Evolutionary conservation across 2,113 vertebrate species (phyloP).

Genomic region (Alethe castanea): DNA sequence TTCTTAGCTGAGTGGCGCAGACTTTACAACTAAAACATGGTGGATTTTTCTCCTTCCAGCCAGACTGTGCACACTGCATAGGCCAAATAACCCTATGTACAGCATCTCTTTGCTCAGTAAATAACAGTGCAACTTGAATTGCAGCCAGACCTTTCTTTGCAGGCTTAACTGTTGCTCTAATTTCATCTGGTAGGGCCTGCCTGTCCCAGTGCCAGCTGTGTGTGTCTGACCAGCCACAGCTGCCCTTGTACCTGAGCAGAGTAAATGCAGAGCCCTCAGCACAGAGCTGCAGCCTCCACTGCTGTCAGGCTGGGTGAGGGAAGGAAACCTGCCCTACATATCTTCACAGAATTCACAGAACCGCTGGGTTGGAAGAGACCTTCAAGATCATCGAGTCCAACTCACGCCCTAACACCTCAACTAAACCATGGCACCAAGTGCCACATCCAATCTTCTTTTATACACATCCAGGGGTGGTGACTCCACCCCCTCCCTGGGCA

Average conservation of each 20-base stretch:
- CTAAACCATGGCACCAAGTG: too few species aligned
- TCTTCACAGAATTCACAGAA: too few species aligned
- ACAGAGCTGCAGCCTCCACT: neutral
- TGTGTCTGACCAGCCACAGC: neutral
- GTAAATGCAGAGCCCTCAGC: accelerated
- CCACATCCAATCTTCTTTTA: too few species aligned
- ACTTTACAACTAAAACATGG: neutral
- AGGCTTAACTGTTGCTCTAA: neutral
- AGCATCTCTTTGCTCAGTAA: neutral
- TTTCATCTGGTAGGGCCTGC: neutral
- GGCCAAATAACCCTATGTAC: neutral
- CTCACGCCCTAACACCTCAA: too few species aligned
- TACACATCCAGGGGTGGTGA: too few species aligned
- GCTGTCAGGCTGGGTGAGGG: neutral
- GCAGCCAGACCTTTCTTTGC: neutral
- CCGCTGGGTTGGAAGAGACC: too few species aligned
- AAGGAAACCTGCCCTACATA: accelerated
- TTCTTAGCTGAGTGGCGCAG: neutral
- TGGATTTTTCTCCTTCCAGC: neutral
- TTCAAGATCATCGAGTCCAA: too few species aligned
- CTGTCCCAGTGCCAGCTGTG: neutral
- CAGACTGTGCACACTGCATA: neutral
- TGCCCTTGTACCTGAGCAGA: accelerated
- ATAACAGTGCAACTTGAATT: neutral
- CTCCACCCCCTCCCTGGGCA: too few species aligned